These are phyloP conservation scores for Canis aureus DNA, from an alignment of 2,113 vertebrate species.

Conservation along the genomic window DNA sequence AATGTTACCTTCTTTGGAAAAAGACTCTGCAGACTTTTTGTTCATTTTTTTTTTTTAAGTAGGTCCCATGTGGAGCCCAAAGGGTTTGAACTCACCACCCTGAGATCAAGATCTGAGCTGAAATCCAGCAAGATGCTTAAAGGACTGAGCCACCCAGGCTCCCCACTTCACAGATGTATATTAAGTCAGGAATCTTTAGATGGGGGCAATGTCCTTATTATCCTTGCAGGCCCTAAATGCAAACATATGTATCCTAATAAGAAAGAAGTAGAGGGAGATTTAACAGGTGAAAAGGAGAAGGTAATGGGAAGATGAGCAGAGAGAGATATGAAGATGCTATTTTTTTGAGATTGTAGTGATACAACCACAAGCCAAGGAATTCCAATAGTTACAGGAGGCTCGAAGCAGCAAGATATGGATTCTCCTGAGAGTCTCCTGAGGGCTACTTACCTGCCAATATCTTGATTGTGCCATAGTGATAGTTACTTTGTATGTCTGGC, in stretches of 20 bases:
- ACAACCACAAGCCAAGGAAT: neutral
- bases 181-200: neutral
- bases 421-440: neutral
- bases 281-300: neutral
- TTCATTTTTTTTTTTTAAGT: too few species aligned
- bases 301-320: neutral
- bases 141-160: too few species aligned
- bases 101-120: too few species aligned
- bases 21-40: neutral
- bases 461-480: neutral
- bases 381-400: neutral
- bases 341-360: neutral
- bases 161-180: neutral
- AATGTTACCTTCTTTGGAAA: neutral
- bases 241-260: neutral
- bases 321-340: too few species aligned
- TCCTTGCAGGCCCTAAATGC: neutral
- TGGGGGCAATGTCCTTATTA: neutral
- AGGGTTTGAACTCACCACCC: too few species aligned
- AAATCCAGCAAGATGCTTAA: too few species aligned
- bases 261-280: neutral
- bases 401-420: neutral
- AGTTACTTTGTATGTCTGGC: neutral
- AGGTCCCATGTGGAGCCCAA: too few species aligned
- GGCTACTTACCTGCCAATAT: neutral